phyloP scores from a whole-genome alignment of 1,140 invertebrate species.

The Choristoneura fumiferana region DNA sequence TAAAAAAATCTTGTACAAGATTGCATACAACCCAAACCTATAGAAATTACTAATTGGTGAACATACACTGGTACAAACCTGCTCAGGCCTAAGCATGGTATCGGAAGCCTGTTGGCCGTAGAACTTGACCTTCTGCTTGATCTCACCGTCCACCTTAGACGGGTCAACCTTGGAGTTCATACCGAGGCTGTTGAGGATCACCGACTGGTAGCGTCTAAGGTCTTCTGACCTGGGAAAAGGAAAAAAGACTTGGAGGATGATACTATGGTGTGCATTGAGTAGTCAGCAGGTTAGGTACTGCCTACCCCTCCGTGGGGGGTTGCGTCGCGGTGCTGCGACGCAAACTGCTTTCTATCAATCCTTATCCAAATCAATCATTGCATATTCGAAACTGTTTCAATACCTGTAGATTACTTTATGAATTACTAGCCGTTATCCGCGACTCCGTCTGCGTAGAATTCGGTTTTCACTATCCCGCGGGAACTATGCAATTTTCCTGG shows the following conservation, averaged over 20 bases:
- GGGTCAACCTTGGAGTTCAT: slow-evolving; percentile 84
- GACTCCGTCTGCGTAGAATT: no score
- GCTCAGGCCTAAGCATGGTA: slow-evolving; percentile 89
- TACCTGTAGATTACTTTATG: no score
- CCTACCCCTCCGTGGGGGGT: no score
- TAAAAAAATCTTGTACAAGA: background rate
- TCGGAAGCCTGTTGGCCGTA: slow-evolving; percentile 91
- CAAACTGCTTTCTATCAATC: no score
- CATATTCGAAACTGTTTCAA: no score
- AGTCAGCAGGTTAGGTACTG: no score
- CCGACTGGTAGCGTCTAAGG: slow-evolving; percentile 85
- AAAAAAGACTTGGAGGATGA: background rate
- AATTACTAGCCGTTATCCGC: no score
- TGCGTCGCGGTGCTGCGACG: no score
- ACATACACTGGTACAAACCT: slow-evolving; percentile 58
- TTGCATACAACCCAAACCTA: background rate
- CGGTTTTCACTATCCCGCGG: no score
- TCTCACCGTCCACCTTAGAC: slow-evolving; percentile 85
- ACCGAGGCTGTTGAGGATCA: slow-evolving; percentile 86
- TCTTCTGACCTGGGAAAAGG: slow-evolving; percentile 79
- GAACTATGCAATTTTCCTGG: no score
- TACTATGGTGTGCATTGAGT: no score
- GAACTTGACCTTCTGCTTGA: slow-evolving; percentile 87
- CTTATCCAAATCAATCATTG: no score
- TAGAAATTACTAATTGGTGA: background rate